Evolutionary conservation across 1,140 invertebrate species (phyloP).

Genomic region (Panagrolaimus sp.): DNA sequence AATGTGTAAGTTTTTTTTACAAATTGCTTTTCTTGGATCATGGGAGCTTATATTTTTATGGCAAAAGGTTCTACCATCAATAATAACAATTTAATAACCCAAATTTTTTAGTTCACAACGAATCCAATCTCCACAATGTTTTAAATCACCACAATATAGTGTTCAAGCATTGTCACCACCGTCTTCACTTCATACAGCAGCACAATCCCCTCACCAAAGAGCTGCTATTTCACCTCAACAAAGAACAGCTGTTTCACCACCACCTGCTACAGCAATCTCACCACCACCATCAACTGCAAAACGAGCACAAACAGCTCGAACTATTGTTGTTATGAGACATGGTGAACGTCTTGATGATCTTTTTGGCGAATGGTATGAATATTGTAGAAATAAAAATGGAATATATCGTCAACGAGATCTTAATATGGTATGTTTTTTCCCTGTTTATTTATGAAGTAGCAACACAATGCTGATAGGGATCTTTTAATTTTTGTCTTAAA

Average conservation of each 20-base stretch:
- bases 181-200: background rate
- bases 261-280: background rate
- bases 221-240: background rate
- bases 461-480: no score
- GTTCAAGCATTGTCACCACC: background rate
- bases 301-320: background rate
- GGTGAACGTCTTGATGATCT: constrained; percentile 40
- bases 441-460: no score
- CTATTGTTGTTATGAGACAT: constrained; percentile 41
- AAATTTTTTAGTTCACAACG: no score
- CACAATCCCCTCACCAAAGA: background rate
- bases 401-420: constrained; percentile 74
- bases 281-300: background rate
- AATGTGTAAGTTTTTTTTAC: no score
- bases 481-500: no score
- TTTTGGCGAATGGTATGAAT: constrained; percentile 36
- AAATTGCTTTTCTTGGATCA: no score
- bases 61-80: no score
- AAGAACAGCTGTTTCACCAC: background rate
- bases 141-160: no score
- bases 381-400: constrained; percentile 36
- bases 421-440: constrained; percentile 89
- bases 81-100: no score
- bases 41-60: no score
- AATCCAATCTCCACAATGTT: no score